phyloP scores from a whole-genome alignment of 2,113 vertebrate genomes.

The Neodon shergylaensis region DNA sequence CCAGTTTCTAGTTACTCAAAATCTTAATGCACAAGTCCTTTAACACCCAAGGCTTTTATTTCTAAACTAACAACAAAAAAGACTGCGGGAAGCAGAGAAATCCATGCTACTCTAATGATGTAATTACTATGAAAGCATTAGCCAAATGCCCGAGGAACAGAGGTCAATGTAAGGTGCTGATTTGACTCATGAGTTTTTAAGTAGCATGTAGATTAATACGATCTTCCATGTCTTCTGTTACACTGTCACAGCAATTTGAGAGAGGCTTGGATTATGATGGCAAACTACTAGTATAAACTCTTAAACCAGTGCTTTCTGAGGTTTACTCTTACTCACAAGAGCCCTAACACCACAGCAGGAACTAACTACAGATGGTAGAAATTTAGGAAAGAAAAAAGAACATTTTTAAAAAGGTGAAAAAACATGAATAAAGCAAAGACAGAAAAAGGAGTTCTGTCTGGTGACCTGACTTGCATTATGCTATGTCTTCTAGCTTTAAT shows the following conservation, averaged over 20 bases:
- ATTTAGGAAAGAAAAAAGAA: neutral
- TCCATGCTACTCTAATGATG: neutral
- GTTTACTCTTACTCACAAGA: conserved; percentile 25
- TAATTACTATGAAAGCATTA: conserved; percentile 17
- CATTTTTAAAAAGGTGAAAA: neutral
- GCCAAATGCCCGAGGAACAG: neutral
- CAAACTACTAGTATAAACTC: conserved; percentile 27
- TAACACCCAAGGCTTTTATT: conserved; percentile 15
- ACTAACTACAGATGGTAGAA: conserved; percentile 28
- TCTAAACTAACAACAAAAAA: conserved; percentile 30
- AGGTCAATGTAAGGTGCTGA: conserved; percentile 50
- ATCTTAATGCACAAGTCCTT: conserved; percentile 18
- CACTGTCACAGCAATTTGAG: conserved; percentile 55
- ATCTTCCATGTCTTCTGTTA: conserved; percentile 39
- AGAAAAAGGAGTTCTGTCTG: conserved; percentile 14
- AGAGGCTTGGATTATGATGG: conserved; percentile 39
- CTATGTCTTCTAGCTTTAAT: conserved; percentile 49
- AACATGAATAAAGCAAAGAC: neutral
- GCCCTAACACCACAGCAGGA: conserved; percentile 2
- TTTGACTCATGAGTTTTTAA: conserved; percentile 57
- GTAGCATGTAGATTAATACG: conserved; percentile 32
- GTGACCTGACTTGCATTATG: conserved; percentile 53
- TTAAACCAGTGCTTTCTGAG: conserved; percentile 60
- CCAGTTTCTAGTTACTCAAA: conserved; percentile 30
- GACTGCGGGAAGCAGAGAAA: conserved; percentile 40